These are phyloP conservation scores for Cantharis rustica DNA, from an alignment of 2,888 invertebrate genomes.

Conservation along the genomic window DNA sequence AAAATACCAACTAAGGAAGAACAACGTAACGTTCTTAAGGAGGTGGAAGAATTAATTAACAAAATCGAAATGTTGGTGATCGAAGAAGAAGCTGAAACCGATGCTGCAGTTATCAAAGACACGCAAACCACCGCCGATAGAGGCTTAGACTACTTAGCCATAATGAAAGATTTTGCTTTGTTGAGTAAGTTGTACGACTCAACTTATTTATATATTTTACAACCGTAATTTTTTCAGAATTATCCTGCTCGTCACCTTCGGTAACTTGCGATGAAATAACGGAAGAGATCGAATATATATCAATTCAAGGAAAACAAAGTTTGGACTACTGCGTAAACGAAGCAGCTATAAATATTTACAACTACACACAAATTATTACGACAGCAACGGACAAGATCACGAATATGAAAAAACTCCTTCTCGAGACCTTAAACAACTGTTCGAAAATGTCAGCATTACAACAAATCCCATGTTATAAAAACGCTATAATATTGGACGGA, in stretches of 20 bases:
- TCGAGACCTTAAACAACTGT: slow-evolving; percentile 41
- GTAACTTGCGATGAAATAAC: background rate
- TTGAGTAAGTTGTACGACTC: no score
- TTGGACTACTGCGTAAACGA: background rate
- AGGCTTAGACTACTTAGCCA: no score
- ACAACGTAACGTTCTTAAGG: no score
- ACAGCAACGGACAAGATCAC: slow-evolving; percentile 26
- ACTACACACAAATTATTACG: background rate
- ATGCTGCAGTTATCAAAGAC: no score
- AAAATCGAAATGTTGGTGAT: no score
- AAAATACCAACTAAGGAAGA: no score
- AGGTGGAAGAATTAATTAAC: no score
- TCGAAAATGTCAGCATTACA: slow-evolving; percentile 41
- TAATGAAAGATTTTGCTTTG: no score
- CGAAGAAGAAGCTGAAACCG: no score
- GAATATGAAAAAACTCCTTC: slow-evolving; percentile 35
- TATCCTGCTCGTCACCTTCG: background rate
- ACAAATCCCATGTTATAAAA: slow-evolving; percentile 46
- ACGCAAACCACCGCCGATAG: no score
- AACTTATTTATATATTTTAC: no score
- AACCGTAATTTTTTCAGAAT: no score
- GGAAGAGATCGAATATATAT: background rate
- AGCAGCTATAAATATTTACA: slow-evolving; percentile 1
- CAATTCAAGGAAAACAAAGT: background rate
- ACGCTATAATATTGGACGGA: slow-evolving; percentile 32